Conservation (phyloP, 2,797 vertebrate genomes). For the Cirrhinus molitorella region DNA sequence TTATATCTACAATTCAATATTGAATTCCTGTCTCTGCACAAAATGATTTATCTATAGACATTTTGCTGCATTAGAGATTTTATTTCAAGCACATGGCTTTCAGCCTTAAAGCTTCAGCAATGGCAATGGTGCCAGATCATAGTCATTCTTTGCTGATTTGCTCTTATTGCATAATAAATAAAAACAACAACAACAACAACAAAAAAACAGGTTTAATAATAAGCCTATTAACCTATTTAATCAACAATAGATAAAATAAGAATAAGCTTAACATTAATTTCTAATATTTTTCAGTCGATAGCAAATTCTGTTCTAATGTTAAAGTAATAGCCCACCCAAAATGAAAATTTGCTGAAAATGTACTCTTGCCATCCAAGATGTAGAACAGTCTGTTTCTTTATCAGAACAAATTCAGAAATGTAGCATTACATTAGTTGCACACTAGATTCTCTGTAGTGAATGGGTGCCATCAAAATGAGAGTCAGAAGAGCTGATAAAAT, state of each 20-base stretch:
- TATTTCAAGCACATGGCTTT: slow-evolving; percentile 36
- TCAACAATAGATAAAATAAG: not conserved
- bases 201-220: not conserved
- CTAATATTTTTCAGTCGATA: not conserved
- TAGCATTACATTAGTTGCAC: too few relatives aligned
- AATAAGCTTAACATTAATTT: not conserved
- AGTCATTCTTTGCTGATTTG: not conserved
- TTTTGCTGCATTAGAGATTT: slow-evolving; percentile 31
- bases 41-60: slow-evolving; percentile 31
- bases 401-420: too few relatives aligned
- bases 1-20: slow-evolving; percentile 14
- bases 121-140: not conserved
- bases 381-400: not conserved
- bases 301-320: too few relatives aligned
- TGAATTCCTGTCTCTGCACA: slow-evolving; percentile 7
- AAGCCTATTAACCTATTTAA: not conserved
- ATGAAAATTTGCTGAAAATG: too few relatives aligned
- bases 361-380: not conserved
- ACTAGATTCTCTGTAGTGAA: too few relatives aligned
- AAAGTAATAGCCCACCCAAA: too few relatives aligned
- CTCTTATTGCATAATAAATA: not conserved
- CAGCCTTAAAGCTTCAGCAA: slow-evolving; percentile 15
- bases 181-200: not conserved
- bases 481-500: too few relatives aligned
- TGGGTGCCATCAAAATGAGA: not conserved